Conservation (phyloP, 37 sponge, comb jelly and placozoan genomes). For the Oscarella lobularis region DNA sequence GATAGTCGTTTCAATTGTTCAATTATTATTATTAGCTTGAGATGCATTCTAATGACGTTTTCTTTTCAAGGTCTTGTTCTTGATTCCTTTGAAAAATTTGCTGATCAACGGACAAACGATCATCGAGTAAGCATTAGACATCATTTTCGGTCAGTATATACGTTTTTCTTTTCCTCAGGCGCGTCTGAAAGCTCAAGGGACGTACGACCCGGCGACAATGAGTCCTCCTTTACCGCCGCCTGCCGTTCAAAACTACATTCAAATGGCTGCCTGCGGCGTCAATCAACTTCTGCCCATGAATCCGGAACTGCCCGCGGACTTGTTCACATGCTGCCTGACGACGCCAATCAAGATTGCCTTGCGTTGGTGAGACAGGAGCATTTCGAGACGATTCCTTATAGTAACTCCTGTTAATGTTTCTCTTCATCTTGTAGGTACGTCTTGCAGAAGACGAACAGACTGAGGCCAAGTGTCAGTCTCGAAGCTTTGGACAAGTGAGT, state of each 20-base stretch:
- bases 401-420: too few species aligned
- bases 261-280: constrained; percentile 71
- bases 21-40: too few species aligned
- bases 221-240: background rate
- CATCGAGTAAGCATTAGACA: background rate
- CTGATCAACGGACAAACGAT: constrained; percentile 70
- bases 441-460: constrained; percentile 12
- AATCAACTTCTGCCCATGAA: constrained; percentile 89
- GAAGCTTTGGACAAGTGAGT: constrained; percentile 71
- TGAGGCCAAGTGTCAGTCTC: constrained; percentile 36
- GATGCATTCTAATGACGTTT: too few species aligned
- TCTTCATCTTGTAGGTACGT: background rate
- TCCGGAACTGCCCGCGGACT: constrained; percentile 86
- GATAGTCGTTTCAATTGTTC: too few species aligned
- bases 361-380: constrained; percentile 3
- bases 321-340: constrained; percentile 93
- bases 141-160: too few species aligned
- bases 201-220: background rate
- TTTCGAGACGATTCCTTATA: too few species aligned
- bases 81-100: constrained; percentile 71
- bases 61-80: constrained; percentile 69
- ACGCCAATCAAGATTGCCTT: constrained; percentile 65
- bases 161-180: background rate
- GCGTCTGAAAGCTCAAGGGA: background rate
- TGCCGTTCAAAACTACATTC: constrained; percentile 46